These are phyloP conservation scores for Metacarcinus magister DNA, from an alignment of 2,888 invertebrate species.

Conservation along the genomic window DNA sequence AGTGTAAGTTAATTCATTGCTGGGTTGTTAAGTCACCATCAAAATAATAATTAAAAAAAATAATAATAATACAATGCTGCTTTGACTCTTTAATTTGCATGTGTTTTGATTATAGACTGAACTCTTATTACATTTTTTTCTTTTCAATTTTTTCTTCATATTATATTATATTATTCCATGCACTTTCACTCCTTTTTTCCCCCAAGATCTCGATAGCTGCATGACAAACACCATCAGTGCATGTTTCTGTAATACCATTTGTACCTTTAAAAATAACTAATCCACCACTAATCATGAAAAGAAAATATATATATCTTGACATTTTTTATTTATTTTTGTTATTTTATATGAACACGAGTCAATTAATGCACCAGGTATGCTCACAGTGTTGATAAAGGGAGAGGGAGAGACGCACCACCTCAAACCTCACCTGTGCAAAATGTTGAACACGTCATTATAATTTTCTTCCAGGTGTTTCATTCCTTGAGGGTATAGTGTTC, in stretches of 20 bases:
- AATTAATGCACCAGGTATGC: neutral
- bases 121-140: neutral
- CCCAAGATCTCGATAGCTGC: neutral
- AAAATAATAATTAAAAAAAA: neutral
- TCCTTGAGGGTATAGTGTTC: constrained; percentile 81
- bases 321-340: neutral
- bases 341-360: neutral
- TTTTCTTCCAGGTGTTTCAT: constrained; percentile 76
- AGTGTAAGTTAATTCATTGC: neutral
- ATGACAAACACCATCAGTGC: neutral
- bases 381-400: neutral
- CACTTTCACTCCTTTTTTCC: neutral
- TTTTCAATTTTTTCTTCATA: neutral
- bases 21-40: neutral
- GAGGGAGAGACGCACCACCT: neutral
- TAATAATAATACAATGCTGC: neutral
- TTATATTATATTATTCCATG: neutral
- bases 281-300: neutral
- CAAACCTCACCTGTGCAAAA: neutral
- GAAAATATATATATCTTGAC: neutral
- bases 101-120: neutral
- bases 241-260: neutral
- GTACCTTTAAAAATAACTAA: neutral
- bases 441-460: neutral
- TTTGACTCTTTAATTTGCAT: neutral